Evolutionary conservation across 2,113 vertebrate genomes (phyloP).

Genomic region (Lepus europaeus): DNA sequence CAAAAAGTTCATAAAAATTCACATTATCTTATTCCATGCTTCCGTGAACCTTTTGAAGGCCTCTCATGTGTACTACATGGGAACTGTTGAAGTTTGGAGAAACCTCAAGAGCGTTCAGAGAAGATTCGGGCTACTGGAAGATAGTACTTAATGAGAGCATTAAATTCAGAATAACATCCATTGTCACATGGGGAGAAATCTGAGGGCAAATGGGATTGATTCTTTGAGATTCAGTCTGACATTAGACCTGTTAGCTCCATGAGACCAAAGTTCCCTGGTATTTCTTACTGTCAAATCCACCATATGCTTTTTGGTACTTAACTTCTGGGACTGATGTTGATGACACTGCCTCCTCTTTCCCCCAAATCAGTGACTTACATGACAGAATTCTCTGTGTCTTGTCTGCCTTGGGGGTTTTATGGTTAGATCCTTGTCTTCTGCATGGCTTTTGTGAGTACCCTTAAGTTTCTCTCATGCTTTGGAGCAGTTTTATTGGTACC

Average conservation of each 20-base stretch:
- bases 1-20: too few species aligned
- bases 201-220: not conserved
- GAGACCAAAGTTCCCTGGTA: not conserved
- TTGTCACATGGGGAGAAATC: not conserved
- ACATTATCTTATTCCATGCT: too few species aligned
- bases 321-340: not conserved
- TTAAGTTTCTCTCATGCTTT: not conserved
- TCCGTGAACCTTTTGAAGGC: too few species aligned
- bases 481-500: not conserved
- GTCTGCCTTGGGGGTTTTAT: not conserved
- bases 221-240: not conserved
- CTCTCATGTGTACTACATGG: not conserved
- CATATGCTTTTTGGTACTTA: not conserved
- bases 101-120: not conserved
- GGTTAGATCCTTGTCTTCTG: not conserved
- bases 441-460: not conserved
- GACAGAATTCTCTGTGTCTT: not conserved
- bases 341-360: too few species aligned
- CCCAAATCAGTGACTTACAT: not conserved
- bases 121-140: not conserved
- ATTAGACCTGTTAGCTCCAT: not conserved
- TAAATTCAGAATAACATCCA: not conserved
- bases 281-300: not conserved
- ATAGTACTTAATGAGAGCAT: not conserved
- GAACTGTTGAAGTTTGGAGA: slow-evolving; percentile 9